Base-by-base conservation (phyloP, 1,140 invertebrate genomes). In the Sinonovacula constricta region DNA sequence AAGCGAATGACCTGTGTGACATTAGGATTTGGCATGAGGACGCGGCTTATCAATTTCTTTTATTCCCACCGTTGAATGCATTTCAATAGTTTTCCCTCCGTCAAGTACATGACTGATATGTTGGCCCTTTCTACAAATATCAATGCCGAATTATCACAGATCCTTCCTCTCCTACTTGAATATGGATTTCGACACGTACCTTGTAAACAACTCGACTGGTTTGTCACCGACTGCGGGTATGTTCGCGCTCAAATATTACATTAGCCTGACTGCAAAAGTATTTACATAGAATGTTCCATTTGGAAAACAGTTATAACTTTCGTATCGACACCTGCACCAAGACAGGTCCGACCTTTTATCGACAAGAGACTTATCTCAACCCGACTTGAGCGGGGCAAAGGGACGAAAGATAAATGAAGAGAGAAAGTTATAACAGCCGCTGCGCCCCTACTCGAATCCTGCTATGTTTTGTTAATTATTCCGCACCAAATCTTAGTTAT, bases 261-360 rank as follows among this genome's bases (percentile, higher is more conserved):
- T 66, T 65, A 66, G 18, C 72, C 72, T 76, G 56, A 57, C 72
- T 66, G 62, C 72, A 39, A n/a, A 76, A 59, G 49, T 76, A 76
- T 76, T 66, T 76, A 76, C 72, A 76, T 67, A 60, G 57, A 76
- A 75, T 49, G 66, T 67, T 56, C 54, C 62, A 54, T 39, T 65
- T 39, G 30, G 51, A 54, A 51, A 45, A 33, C 60, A 67, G 72
- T 59, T 54, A 76, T 76, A 67, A 76, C 72, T 76, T 76, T 67
- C 71, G 28, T 65, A 62, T 15, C 63, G 62, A 76, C 72, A 76
- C 72, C 72, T 76, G 72, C 36, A 53, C 53, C 51, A 60, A 65
- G 62, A 53, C 62, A 65, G 53, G 18, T 10, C n/a, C 67, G 72
- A 66, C 60, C 62, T 36, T 59, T 30, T 76, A 67, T 76, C 67